Base-by-base conservation (phyloP, 2,797 vertebrate species). In the Merluccius polli region DNA sequence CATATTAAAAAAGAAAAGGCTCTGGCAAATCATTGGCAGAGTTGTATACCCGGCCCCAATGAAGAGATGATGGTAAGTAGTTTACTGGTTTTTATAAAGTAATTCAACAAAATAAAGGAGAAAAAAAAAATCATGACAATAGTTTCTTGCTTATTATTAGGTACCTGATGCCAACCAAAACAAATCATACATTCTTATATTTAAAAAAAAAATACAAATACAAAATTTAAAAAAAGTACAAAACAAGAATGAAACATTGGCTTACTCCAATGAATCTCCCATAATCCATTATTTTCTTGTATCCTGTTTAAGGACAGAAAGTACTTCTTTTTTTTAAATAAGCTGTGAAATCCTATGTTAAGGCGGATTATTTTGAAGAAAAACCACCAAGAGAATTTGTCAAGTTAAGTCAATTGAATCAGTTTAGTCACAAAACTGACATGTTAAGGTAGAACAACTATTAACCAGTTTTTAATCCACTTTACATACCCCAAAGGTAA, bases 241-340 rank as follows among this genome's bases (percentile, higher is more conserved):
- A 69, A 31, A 31, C 3, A 29, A 30, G 29, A 68, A 68, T 6
- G 70, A 71, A 35, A 75, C 3, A 1, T 74, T 72, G 72, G 72
- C 78, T 75, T 68, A 70, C 78, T 65, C 10, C 27, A 52, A 52
- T 5, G 0, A 21, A 52, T 6, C 44, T 52, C 41, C 41, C 41
- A 48, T 16, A 18, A 48, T 41, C 11, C 11, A 4, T 12, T 44
- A 1, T 15, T 44, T n/a, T n/a, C n/a, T n/a, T n/a, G n/a, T n/a
- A n/a, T n/a, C 4, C 1, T 15, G 41, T 24, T 59, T 59, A 1
- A 59, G 52, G 52, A 24, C 52, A 59, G 15, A 59, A 59, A 18
- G 12, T n/a, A 1, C 6, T n/a, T n/a, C 0, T 18, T 59, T 59
- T 59, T 59, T 59, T n/a, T n/a, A 59, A 59, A 48, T 48, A 48